Evolutionary conservation across 2,797 vertebrate species (phyloP), one percentile per base, ranked within the genome.

Genomic region (Spizella passerina): DNA sequence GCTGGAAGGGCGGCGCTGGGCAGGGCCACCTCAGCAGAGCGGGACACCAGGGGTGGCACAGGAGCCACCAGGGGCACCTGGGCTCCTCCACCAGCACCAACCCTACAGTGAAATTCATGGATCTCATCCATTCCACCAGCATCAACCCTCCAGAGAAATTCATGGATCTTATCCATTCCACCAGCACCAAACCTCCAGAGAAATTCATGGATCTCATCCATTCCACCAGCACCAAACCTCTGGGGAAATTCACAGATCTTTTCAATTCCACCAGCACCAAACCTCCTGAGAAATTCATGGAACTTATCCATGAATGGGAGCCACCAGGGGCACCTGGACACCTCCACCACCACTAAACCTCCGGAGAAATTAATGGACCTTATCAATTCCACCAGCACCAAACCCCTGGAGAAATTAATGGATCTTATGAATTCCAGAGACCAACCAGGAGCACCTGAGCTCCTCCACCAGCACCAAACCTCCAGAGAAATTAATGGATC

Each of bases 31-130:
- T 16, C 57, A 19, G 79, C 65, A 27, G 27, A 14, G 38, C 0
- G 3, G 46, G 59, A 64, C 59, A 55, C 1, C 20, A 5, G 16
- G 32, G 24, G 29, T 7, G 68, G 20, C 49, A 82, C 80, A 4
- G n/a, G 34, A 27, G 24, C 8, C 46, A 32, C 9, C 8, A 17
- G 16, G 21, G 24, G 63, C 5, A 2, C 8, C 4, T 0, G 3
- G 4, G 7, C 22, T 39, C 39, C 43, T 29, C 24, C 46, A 18
- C 0, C 32, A 57, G 16, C n/a, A 21, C 18, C 32, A 16, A 36
- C 16, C 13, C 24, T 14, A 12, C 6, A 1, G 7, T 16, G 47
- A 13, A 38, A 50, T 13, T 38, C 26, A 30, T 6, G 32, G 32
- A 66, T 65, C 30, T 34, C 1, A 22, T 22, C 64, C 44, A 13